phyloP scores from a whole-genome alignment of 2,797 vertebrate genomes.

The Buphagus erythrorhynchus region DNA sequence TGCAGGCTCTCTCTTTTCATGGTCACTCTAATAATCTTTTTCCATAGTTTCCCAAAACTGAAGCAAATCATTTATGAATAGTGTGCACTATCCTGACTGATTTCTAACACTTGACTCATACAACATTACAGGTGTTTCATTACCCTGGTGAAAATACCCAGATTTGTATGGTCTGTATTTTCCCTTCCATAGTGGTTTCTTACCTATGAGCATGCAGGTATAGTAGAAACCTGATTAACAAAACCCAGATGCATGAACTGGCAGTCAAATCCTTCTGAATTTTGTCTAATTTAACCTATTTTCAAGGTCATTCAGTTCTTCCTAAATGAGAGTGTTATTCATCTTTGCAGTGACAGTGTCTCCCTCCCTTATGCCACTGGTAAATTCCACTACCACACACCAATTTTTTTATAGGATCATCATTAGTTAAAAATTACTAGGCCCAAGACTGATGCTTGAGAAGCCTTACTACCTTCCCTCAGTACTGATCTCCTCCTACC shows the following conservation, averaged over 20 bases:
- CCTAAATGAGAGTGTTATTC: background rate
- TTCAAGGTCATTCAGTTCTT: slow-evolving; percentile 20
- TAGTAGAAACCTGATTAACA: background rate
- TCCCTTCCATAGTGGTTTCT: background rate
- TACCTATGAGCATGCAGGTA: background rate
- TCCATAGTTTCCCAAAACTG: background rate
- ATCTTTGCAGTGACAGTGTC: background rate
- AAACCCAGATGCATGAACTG: background rate
- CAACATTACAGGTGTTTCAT: accelerated
- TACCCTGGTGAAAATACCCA: background rate
- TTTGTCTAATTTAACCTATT: background rate
- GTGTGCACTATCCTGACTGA: background rate
- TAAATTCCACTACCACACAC: background rate
- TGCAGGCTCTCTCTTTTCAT: background rate
- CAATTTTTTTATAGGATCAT: slow-evolving; percentile 1
- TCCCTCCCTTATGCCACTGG: slow-evolving; percentile 8
- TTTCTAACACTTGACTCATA: background rate
- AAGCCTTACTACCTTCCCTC: background rate
- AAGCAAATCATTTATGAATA: background rate
- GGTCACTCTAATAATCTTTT: background rate
- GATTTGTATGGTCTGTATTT: background rate
- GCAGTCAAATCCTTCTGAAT: background rate
- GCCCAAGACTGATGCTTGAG: background rate
- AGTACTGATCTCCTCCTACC: background rate
- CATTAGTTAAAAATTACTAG: slow-evolving; percentile 6